These are phyloP conservation scores for Hydrozoanthus tunicans DNA, from an alignment of 64 coral and sea anemone species.

Conservation along the genomic window DNA sequence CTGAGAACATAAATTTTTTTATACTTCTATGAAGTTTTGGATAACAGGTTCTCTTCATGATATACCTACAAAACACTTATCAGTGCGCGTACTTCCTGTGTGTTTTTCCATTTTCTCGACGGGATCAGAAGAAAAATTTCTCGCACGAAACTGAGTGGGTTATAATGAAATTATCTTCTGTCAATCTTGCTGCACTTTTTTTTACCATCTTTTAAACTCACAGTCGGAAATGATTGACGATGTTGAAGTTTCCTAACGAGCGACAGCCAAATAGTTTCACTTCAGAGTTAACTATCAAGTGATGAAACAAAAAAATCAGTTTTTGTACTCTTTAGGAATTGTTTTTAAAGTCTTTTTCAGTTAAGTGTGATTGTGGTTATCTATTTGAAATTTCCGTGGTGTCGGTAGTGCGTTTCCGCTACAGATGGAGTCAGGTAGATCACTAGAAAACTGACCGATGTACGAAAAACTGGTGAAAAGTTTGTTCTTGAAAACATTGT, in stretches of 20 bases:
- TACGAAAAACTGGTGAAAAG: background rate
- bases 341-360: background rate
- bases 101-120: no score
- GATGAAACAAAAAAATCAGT: background rate
- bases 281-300: background rate
- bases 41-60: no score
- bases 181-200: background rate
- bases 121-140: no score
- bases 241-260: background rate
- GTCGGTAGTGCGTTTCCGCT: background rate
- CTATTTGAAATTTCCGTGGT: conserved; percentile 12
- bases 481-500: no score
- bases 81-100: no score
- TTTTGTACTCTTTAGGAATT: background rate
- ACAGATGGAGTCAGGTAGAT: background rate
- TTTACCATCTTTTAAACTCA: background rate
- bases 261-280: background rate
- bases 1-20: no score
- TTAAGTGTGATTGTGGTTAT: conserved; percentile 4
- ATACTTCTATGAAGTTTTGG: no score
- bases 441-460: background rate
- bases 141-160: no score
- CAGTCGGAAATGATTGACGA: no score
- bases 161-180: background rate
- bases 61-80: no score